These are phyloP conservation scores for Buteo buteo DNA, from an alignment of 2,113 vertebrate genomes.

Conservation along the genomic window DNA sequence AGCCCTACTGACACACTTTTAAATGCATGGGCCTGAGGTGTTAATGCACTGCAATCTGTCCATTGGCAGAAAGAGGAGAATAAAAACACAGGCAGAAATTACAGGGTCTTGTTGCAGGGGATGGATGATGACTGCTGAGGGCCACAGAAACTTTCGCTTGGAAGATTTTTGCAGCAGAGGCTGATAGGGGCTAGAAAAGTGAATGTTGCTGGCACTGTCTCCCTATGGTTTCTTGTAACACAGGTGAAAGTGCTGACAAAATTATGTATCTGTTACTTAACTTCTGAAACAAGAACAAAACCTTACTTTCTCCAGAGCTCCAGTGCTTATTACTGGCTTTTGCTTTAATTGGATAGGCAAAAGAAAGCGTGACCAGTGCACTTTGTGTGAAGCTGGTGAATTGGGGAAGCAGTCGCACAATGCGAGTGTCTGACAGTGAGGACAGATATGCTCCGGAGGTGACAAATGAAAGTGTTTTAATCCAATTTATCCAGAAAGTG, in stretches of 20 bases:
- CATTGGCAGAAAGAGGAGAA: neutral
- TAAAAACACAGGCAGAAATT: neutral
- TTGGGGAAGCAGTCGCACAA: neutral
- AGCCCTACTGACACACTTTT: neutral
- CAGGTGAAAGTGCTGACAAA: neutral
- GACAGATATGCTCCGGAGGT: neutral
- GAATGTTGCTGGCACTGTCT: neutral
- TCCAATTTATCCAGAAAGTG: conserved; percentile 34
- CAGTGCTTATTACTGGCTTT: neutral
- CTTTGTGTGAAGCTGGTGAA: neutral
- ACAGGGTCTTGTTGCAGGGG: neutral
- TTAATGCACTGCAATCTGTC: neutral
- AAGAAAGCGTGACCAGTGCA: neutral
- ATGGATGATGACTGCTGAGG: neutral
- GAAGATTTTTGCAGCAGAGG: neutral
- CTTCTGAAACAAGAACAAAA: neutral
- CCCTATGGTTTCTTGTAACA: neutral
- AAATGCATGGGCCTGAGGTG: neutral
- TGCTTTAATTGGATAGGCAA: neutral
- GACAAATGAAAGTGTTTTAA: conserved; percentile 44
- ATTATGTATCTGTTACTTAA: neutral
- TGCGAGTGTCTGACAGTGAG: neutral
- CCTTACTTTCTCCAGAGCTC: neutral
- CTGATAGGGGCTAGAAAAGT: neutral
- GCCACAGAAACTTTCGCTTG: neutral